These are phyloP conservation scores for Iguana delicatissima DNA, from an alignment of 2,797 vertebrate species.

Conservation along the genomic window DNA sequence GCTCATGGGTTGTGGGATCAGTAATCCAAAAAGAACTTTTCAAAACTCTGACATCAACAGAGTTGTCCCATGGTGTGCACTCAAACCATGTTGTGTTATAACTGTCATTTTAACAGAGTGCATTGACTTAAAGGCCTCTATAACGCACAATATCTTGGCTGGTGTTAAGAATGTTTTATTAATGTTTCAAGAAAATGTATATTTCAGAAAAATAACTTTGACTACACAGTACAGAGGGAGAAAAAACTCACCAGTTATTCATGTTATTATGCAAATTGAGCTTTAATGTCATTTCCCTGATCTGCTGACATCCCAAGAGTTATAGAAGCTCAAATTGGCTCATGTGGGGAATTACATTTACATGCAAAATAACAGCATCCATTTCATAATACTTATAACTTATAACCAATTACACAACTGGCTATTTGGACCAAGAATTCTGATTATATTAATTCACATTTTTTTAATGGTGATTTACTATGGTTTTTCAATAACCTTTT, in stretches of 20 bases:
- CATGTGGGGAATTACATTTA: conserved; percentile 30
- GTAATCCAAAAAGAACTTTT: no score
- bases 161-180: background rate
- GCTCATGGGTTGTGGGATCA: no score
- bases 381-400: conserved; percentile 22
- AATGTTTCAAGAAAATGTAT: background rate
- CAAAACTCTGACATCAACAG: background rate
- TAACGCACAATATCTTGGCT: background rate
- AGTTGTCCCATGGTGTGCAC: background rate
- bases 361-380: conserved; percentile 15
- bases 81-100: background rate
- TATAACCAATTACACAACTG: conserved; percentile 4
- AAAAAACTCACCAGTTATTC: background rate
- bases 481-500: background rate
- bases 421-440: background rate
- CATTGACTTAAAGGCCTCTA: background rate
- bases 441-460: background rate
- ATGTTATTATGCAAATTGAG: conserved; percentile 34
- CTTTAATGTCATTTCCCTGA: conserved; percentile 26
- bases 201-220: conserved; percentile 6
- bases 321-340: conserved; percentile 16
- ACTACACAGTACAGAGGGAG: background rate
- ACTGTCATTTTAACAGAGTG: background rate
- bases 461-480: background rate
- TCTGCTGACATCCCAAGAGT: conserved; percentile 24